Conservation (phyloP, 2,888 invertebrate genomes). For the Stratiomys singularior region DNA sequence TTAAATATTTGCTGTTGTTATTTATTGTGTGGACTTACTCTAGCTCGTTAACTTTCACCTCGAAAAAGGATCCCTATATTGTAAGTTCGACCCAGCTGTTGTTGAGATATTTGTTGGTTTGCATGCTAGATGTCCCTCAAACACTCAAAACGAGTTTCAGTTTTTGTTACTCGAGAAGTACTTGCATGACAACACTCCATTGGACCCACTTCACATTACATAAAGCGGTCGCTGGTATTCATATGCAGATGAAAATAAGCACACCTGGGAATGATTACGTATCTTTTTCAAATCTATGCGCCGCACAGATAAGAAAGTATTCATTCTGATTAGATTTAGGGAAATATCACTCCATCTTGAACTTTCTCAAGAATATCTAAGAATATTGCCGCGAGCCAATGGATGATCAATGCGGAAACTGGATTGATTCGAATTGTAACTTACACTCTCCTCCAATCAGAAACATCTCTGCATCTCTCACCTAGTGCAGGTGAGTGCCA, state of each 20-base stretch:
- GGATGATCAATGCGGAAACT: too few relatives aligned
- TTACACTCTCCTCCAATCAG: background rate
- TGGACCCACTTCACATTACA: too few relatives aligned
- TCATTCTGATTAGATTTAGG: too few relatives aligned
- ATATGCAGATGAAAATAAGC: too few relatives aligned
- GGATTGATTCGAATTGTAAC: background rate
- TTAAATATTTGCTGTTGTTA: too few relatives aligned
- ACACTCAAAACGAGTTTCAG: background rate
- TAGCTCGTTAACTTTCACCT: background rate
- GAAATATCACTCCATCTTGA: too few relatives aligned
- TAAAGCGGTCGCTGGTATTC: too few relatives aligned
- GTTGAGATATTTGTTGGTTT: background rate
- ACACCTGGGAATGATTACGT: too few relatives aligned
- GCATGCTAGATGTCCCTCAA: background rate
- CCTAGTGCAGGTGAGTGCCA: conserved; percentile 26
- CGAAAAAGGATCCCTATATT: background rate
- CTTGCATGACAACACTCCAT: background rate
- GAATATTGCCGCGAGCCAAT: too few relatives aligned
- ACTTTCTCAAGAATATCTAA: too few relatives aligned
- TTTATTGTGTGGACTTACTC: background rate
- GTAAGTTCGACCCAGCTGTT: background rate
- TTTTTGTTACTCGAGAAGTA: conserved; percentile 6
- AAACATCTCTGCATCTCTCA: conserved; percentile 5
- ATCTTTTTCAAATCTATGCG: too few relatives aligned
- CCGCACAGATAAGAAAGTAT: too few relatives aligned